Conservation (phyloP, 1,140 invertebrate genomes). For the Microplitis mediator region DNA sequence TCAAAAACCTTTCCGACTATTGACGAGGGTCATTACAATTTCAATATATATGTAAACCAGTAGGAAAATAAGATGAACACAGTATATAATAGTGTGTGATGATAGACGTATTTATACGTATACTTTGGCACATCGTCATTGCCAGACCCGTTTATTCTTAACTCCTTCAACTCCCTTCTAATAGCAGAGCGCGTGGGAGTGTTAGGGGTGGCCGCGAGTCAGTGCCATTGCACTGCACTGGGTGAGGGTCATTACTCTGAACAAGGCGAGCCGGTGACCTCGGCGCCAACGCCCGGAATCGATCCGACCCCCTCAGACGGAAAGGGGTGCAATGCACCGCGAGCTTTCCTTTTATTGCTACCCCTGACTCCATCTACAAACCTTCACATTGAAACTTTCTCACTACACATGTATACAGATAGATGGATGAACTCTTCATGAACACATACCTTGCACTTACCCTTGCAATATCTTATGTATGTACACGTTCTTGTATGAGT, state of each 20-base stretch:
- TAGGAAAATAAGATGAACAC: too few species aligned
- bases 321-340: constrained; percentile 13
- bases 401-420: not conserved
- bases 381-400: not conserved
- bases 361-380: not conserved
- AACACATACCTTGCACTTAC: not conserved
- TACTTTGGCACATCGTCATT: too few species aligned
- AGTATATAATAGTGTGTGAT: too few species aligned
- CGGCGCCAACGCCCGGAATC: constrained; percentile 62
- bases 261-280: constrained; percentile 61
- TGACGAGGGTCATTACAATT: too few species aligned
- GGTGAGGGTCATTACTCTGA: constrained; percentile 64
- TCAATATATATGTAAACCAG: too few species aligned
- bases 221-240: constrained; percentile 63
- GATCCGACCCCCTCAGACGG: constrained; percentile 51
- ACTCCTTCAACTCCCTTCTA: not conserved
- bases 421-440: not conserved
- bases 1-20: too few species aligned
- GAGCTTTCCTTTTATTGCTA: constrained; percentile 18
- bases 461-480: not conserved
- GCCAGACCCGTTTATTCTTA: not conserved
- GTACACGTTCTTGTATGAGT: too few species aligned
- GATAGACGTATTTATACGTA: too few species aligned
- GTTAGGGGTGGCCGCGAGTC: constrained; percentile 24
- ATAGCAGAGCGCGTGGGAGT: not conserved